These are phyloP conservation scores for Gadus macrocephalus DNA, from an alignment of 2,113 vertebrate genomes.

Conservation along the genomic window DNA sequence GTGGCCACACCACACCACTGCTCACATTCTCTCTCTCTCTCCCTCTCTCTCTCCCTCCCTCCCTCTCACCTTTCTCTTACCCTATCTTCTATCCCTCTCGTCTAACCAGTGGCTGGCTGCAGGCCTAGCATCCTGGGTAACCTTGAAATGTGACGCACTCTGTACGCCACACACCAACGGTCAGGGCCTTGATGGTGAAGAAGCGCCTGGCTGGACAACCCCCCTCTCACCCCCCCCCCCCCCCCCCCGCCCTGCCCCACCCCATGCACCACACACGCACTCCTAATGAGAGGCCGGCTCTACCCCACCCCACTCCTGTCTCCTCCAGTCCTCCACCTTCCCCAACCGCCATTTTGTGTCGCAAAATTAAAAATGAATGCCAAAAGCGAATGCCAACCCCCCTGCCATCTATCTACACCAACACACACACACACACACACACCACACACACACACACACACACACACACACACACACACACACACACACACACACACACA, in stretches of 20 bases:
- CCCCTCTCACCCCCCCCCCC: not conserved
- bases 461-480: not conserved
- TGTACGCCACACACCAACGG: not conserved
- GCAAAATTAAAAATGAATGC: too few relatives aligned
- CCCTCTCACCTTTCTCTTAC: slow-evolving; percentile 2
- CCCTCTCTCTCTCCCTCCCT: not conserved
- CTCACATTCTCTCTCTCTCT: not conserved
- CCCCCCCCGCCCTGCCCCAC: not conserved
- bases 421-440: not conserved
- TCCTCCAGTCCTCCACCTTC: not conserved
- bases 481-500: not conserved
- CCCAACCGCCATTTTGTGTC: too few relatives aligned
- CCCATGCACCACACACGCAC: not conserved
- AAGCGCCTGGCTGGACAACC: not conserved
- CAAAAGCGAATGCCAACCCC: too few relatives aligned
- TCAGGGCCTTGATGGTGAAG: not conserved
- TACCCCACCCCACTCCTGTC: too few relatives aligned
- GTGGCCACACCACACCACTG: not conserved
- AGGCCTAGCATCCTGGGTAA: slow-evolving; percentile 34
- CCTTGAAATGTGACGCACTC: slow-evolving; percentile 66
- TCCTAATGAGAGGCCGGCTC: not conserved
- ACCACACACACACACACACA: not conserved
- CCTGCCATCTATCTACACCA: not conserved
- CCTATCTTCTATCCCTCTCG: not conserved
- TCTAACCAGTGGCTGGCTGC: not conserved